Evolutionary conservation across 2,888 invertebrate species (phyloP), one percentile per base, ranked within the genome.

Genomic region (Microctonus hyperodae): DNA sequence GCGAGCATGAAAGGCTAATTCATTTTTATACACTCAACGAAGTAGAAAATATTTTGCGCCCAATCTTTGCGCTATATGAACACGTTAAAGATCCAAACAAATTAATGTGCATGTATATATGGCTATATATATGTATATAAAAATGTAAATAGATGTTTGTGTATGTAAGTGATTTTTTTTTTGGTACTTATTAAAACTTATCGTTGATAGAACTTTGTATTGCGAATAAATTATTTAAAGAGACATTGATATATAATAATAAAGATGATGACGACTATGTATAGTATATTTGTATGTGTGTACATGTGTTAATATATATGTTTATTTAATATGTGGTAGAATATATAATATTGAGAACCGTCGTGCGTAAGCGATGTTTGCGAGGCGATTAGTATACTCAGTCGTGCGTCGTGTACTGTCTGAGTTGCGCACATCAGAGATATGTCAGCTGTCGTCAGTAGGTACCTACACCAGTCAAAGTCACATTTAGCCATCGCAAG

Each of bases 301-400:
- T 56, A 56, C 53, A 25, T 62, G 25, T 25, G 13, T n/a, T 13
- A 23, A 9, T 25, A 3, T 37, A 37, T 16, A n/a, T 7, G 16
- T 44, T 5, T n/a, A 16, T 20, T n/a, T 16, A 44, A 9, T 44
- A 44, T 50, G 31, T 22, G 40, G 11, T 35, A 63, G 25, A 13
- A 53, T 22, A 1, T 3, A 33, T 50, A 31, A 59, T 69, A 72
- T 76, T 80, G 81, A 81, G 77, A 73, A 73, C 72, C 79, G 51
- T 73, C 74, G 76, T 60, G 66, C 65, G 69, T 76, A 70, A 79
- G 78, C 79, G 77, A 82, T 79, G 81, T 82, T 82, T 80, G 80
- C 76, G 75, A 80, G 74, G 79, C 79, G 83, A 83, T 82, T 83
- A 83, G 82, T 82, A 83, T 62, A n/a, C n/a, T n/a, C n/a, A 53